Evolutionary conservation across 2,797 vertebrate genomes (phyloP).

Genomic region (Pachyuromys duprasi): DNA sequence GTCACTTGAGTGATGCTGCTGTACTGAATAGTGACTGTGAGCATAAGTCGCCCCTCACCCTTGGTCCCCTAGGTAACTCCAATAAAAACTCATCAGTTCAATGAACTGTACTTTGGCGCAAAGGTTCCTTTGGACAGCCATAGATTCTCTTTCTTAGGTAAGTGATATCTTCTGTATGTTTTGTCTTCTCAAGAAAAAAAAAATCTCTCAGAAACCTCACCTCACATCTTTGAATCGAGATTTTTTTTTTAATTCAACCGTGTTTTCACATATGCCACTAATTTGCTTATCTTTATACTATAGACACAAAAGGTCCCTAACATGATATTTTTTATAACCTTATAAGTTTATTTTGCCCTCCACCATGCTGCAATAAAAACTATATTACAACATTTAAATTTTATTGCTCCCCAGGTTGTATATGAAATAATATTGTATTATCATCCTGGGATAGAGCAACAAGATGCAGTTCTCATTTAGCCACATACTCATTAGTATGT

Average conservation of each 20-base stretch:
- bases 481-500: not conserved
- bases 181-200: not conserved
- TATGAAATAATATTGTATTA: not conserved
- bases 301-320: not conserved
- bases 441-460: not conserved
- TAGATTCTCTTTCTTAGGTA: no score
- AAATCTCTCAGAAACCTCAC: not conserved
- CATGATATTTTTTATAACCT: not conserved
- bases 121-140: not conserved
- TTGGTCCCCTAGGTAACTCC: not conserved
- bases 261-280: not conserved
- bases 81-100: not conserved
- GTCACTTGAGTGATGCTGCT: not conserved
- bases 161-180: not conserved
- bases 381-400: not conserved
- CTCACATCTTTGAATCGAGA: not conserved
- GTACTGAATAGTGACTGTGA: not conserved
- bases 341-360: not conserved
- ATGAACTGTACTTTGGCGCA: not conserved
- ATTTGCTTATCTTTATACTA: not conserved
- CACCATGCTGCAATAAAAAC: not conserved
- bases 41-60: not conserved
- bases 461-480: not conserved
- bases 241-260: not conserved
- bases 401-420: not conserved